Evolutionary conservation across 2,113 vertebrate genomes (phyloP).

Genomic region (Zosterops lateralis): DNA sequence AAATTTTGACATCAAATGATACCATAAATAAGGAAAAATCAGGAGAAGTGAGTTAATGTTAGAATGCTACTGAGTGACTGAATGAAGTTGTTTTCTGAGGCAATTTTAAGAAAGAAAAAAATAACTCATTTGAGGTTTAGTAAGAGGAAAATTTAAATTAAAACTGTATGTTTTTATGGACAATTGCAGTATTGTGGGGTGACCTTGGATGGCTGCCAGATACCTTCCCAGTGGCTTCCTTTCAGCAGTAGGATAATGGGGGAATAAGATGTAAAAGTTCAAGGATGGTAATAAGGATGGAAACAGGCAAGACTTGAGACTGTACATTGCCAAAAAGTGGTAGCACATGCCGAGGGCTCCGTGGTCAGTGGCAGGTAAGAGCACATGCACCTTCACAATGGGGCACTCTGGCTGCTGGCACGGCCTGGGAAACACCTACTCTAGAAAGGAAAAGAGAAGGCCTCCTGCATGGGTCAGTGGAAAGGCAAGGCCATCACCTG

Average conservation of each 20-base stretch:
- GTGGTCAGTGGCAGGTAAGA: too few relatives aligned
- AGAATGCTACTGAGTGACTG: background rate
- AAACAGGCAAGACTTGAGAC: background rate
- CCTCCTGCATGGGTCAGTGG: too few relatives aligned
- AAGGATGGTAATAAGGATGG: background rate
- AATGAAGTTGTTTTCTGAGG: background rate
- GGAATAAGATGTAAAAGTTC: background rate
- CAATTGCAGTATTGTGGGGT: background rate
- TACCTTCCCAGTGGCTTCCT: accelerated
- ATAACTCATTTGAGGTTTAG: background rate
- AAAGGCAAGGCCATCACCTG: too few relatives aligned
- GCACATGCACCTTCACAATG: too few relatives aligned
- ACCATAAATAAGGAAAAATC: background rate
- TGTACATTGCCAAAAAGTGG: background rate
- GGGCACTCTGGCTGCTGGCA: too few relatives aligned
- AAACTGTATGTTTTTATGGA: background rate
- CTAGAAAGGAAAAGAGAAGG: too few relatives aligned
- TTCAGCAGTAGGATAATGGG: background rate
- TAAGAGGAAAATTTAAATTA: background rate
- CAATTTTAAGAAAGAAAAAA: background rate
- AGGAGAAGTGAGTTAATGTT: background rate
- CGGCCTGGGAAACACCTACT: too few relatives aligned
- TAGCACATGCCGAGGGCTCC: too few relatives aligned
- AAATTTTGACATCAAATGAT: background rate
- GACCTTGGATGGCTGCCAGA: background rate